Evolutionary conservation across 2,797 vertebrate species (phyloP), one percentile per base, ranked within the genome.

Genomic region (Adrianichthys oophorus): DNA sequence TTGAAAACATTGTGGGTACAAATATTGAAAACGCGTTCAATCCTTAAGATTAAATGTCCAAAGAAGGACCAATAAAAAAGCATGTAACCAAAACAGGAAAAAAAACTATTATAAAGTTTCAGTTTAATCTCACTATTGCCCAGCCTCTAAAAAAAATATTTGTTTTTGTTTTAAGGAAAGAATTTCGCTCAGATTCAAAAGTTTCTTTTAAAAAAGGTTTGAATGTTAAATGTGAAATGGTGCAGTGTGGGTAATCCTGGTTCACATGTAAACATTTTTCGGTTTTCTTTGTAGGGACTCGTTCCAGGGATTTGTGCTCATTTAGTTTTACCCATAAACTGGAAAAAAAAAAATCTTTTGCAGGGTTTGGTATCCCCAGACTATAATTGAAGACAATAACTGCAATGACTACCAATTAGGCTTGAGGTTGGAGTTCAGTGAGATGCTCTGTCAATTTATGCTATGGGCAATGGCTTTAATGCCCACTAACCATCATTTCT

Each of bases 401-500:
- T 87, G 87, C 92, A 93, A 91, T 93, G 91, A 90, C 92, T 93
- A 89, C 91, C 92, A 96, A 94, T 95, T 95, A 96, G 74, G 86
- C 90, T 94, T 91, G 92, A 94, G 91, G 92, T 93, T 94, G 88
- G 90, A 92, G 92, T 93, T 91, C 93, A 94, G 91, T 94, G 92
- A 86, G 91, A 93, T 83, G 86, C 93, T 92, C 90, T 94, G 93
- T 94, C 93, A 94, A 88, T 92, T 93, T 87, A 87, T 91, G 86
- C 90, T 90, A 93, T 91, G 92, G 92, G 90, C 95, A 95, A 95
- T 94, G 94, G 92, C 92, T 97, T 96, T 96, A 97, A 95, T 95
- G 93, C 93, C 94, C 93, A 93, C 93, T 94, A 96, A 95, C 95
- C 94, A 93, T 92, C 92, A 93, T 94, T 94, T 94, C 92, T 94